A percentile compares a stretch with the other conserved stretches of the same genome.
These are phyloP conservation scores for Coronaproctus castanopsis DNA, from an alignment of 2,888 invertebrate species.

Conservation along the genomic window DNA sequence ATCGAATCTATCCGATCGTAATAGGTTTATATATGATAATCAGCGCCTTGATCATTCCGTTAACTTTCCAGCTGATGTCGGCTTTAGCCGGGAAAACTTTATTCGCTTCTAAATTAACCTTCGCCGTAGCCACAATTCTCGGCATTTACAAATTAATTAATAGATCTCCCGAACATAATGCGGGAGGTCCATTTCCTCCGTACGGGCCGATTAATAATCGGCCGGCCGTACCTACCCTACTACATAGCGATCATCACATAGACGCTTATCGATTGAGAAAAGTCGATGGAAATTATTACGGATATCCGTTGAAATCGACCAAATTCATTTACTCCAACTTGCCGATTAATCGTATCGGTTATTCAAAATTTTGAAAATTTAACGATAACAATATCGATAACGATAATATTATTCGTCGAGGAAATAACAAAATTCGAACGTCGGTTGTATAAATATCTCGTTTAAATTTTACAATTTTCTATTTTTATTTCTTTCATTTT, in stretches of 20 bases:
- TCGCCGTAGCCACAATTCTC: slow-evolving; percentile 6
- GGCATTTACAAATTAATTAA: slow-evolving; percentile 7
- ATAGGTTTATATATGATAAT: slow-evolving; percentile 57
- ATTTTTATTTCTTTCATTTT: too few species aligned
- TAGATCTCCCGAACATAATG: background rate
- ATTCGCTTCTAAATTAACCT: slow-evolving; percentile 50
- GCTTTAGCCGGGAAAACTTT: slow-evolving; percentile 63
- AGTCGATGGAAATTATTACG: background rate
- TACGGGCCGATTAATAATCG: background rate
- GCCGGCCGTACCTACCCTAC: background rate
- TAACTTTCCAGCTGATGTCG: slow-evolving; percentile 68
- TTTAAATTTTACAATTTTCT: too few species aligned
- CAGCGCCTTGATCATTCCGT: slow-evolving; percentile 52
- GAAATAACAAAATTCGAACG: too few species aligned
- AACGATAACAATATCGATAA: too few species aligned
- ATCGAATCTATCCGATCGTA: slow-evolving; percentile 47
- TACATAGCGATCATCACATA: background rate
- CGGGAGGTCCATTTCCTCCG: background rate
- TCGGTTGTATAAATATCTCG: too few species aligned
- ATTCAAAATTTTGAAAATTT: too few species aligned
- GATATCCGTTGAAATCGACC: background rate
- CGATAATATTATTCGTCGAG: too few species aligned
- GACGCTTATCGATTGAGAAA: background rate
- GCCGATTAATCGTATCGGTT: background rate
- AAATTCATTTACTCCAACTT: background rate